A percentile compares a stretch with the other conserved stretches of the same genome.
phyloP scores from a whole-genome alignment of 2,113 vertebrate genomes.

The Egretta garzetta region DNA sequence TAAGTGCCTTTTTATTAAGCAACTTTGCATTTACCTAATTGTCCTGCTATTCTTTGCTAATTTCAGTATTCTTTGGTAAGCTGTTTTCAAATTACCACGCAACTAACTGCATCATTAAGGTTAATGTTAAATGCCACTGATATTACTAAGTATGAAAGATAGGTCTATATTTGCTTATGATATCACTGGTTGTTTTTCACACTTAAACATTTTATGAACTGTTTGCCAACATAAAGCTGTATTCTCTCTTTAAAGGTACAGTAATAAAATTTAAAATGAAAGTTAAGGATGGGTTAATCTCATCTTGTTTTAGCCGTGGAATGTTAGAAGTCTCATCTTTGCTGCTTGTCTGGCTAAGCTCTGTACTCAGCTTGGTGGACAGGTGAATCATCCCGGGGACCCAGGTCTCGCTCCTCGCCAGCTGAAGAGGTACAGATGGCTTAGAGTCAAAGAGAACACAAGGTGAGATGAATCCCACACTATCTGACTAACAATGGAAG shows the following conservation, averaged over 20 bases:
- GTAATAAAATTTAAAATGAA: background rate
- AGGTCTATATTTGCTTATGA: background rate
- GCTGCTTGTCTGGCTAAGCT: background rate
- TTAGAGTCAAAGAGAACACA: background rate
- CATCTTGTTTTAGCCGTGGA: background rate
- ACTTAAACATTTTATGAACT: background rate
- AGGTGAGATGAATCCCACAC: background rate
- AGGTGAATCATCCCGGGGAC: background rate
- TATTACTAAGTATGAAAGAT: background rate
- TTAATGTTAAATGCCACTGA: background rate
- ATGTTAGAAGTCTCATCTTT: background rate
- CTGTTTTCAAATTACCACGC: background rate
- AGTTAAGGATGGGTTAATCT: background rate
- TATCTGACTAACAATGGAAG: background rate
- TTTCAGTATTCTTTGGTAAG: background rate
- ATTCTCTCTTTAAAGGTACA: background rate
- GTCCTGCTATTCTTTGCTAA: background rate
- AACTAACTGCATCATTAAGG: background rate
- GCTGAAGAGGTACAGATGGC: background rate
- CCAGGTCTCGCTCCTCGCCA: accelerated
- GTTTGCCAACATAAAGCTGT: background rate
- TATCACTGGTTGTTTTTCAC: background rate
- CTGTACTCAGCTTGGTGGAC: background rate
- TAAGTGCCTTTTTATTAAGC: background rate
- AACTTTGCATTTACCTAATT: background rate